Percentiles rank a stretch among this genome's conserved stretches.
Evolutionary conservation across 2,888 invertebrate species (phyloP).

Genomic region (Netelia inedita): DNA sequence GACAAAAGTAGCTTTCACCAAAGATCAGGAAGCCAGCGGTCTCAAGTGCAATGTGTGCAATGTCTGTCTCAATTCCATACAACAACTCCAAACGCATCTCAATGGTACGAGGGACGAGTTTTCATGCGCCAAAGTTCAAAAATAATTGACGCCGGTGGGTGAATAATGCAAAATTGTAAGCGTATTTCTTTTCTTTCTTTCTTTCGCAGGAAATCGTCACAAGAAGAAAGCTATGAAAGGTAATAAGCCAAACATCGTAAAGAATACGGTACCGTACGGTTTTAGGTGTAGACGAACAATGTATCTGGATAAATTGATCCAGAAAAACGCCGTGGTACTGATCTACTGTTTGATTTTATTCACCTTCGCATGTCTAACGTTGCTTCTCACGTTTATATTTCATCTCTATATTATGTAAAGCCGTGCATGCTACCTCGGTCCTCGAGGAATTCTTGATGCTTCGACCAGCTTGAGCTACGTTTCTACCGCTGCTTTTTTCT

Average conservation of each 20-base stretch:
- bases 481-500: slow-evolving; percentile 14
- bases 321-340: slow-evolving; percentile 80
- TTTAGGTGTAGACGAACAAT: slow-evolving; percentile 80
- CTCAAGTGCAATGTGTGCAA: slow-evolving; percentile 85
- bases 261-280: slow-evolving; percentile 78
- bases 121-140: background rate
- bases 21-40: slow-evolving; percentile 82
- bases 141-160: background rate
- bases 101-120: slow-evolving; percentile 77
- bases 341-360: slow-evolving; percentile 81
- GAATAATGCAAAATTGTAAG: background rate
- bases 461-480: slow-evolving; percentile 3
- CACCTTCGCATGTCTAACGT: slow-evolving; percentile 80
- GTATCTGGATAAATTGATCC: slow-evolving; percentile 79
- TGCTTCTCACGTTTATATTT: slow-evolving; percentile 81
- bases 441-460: background rate
- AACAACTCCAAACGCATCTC: slow-evolving; percentile 85
- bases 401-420: slow-evolving; percentile 78
- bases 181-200: slow-evolving; percentile 11
- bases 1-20: slow-evolving; percentile 82
- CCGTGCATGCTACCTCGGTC: slow-evolving; percentile 2
- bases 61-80: slow-evolving; percentile 85
- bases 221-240: slow-evolving; percentile 84
- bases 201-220: slow-evolving; percentile 81
- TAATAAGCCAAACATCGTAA: slow-evolving; percentile 80